Base-by-base conservation (phyloP, 2,797 vertebrate genomes). In the Salmo trutta region DNA sequence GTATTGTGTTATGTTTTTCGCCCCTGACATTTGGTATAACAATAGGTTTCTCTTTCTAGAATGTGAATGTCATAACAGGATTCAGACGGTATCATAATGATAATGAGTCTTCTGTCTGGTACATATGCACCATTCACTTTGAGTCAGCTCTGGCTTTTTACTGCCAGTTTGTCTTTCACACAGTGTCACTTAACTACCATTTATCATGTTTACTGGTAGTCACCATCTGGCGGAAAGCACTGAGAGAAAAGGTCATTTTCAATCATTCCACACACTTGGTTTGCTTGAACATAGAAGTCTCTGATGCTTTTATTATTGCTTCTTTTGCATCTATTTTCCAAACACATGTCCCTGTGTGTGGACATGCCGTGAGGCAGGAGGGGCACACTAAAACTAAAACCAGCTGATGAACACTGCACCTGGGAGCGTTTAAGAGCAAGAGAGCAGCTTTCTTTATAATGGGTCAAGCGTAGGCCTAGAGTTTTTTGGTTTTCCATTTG, bases 221-320 rank as follows among this genome's bases (percentile, higher is more conserved):
- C 71, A 29, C 71, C 71, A 72, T 54, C 71, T 72, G 71, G 47
- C 14, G 24, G 12, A 14, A 65, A 65, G 62, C 62, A 27, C 15
- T 65, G 24, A 65, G 21, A 24, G n/a, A 24, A 65, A 65, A 71
- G 51, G 64, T 66, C 24, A 29, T 56, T 56, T 59, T n/a, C 54
- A 59, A 66, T 47, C 65, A 69, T 78, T 65, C 41, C 47, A 73
- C 47, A 52, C 68, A 31, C 47, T 69, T 66, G 56, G 41, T 59
- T 73, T 66, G 59, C 47, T 53, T 73, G 64, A 66, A 66, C 27
- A 10, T 14, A 65, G 19, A 72, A 77, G 66, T 53, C 24, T 65
- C 62, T 12, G 21, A 31, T 27, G 64, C 12, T 21, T 66, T 66
- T 66, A 66, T 66, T 14, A 14, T 15, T 27, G 24, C 15, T 3